A percentile compares a stretch with the other conserved stretches of the same genome.
Conservation (phyloP, 2,888 invertebrate species). For the Xanthia icteritia region DNA sequence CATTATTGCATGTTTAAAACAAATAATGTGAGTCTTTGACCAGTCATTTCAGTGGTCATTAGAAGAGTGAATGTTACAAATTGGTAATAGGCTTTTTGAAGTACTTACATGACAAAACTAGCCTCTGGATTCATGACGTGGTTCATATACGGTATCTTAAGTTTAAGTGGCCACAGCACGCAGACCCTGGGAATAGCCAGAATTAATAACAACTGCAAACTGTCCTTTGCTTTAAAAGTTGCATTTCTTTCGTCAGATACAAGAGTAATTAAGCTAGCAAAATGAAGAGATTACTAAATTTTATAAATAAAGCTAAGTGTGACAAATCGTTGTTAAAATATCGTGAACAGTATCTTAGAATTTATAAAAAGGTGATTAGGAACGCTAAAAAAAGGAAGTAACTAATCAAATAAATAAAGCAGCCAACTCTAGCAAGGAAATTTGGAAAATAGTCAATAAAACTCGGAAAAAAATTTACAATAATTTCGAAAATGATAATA, state of each 20-base stretch:
- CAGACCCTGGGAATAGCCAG: not conserved
- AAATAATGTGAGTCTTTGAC: not conserved
- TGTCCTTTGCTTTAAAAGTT: not conserved
- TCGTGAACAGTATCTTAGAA: no score
- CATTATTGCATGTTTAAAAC: not conserved
- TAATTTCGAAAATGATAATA: no score
- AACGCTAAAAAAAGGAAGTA: no score
- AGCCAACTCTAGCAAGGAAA: no score
- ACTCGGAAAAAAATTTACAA: no score
- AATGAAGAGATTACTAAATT: no score
- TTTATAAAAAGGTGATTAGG: no score
- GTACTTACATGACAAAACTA: not conserved
- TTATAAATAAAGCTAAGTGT: no score
- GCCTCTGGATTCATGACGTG: not conserved
- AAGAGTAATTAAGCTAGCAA: no score
- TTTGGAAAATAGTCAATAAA: no score
- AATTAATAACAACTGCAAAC: not conserved
- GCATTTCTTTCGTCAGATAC: not conserved
- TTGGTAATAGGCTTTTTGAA: not conserved
- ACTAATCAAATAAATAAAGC: no score
- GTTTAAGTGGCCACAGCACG: not conserved
- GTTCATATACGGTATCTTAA: not conserved
- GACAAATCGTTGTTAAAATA: no score
- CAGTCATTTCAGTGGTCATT: not conserved
- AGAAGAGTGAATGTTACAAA: not conserved